These are phyloP conservation scores for Perizoma flavofasciatum DNA, from an alignment of 2,888 invertebrate species.

Conservation along the genomic window DNA sequence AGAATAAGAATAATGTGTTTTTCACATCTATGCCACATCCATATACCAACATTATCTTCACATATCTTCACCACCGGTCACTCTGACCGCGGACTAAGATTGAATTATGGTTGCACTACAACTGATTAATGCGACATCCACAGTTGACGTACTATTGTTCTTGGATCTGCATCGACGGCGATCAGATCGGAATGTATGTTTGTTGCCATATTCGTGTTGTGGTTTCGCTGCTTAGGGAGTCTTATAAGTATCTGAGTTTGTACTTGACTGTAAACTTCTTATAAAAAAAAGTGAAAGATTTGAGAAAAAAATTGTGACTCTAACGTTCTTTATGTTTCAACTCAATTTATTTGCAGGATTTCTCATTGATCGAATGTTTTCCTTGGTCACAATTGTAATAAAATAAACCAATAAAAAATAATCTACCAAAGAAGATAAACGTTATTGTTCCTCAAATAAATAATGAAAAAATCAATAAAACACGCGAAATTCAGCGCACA, in stretches of 20 bases:
- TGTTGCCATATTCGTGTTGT: slow-evolving; percentile 41
- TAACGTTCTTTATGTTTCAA: too few relatives aligned
- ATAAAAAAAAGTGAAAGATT: too few relatives aligned
- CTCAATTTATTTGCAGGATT: too few relatives aligned
- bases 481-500: slow-evolving; percentile 51
- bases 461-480: slow-evolving; percentile 63
- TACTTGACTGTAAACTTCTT: too few relatives aligned
- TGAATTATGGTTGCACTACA: slow-evolving; percentile 81
- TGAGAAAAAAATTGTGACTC: too few relatives aligned
- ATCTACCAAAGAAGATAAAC: slow-evolving; percentile 10
- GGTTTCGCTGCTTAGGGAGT: slow-evolving; percentile 25
- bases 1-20: neutral
- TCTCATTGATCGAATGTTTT: neutral
- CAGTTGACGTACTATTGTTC: slow-evolving; percentile 79
- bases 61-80: slow-evolving; percentile 63
- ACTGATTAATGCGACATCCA: slow-evolving; percentile 82
- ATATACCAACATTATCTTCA: slow-evolving; percentile 35
- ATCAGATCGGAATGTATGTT: slow-evolving; percentile 67
- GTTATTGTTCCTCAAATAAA: slow-evolving; percentile 37
- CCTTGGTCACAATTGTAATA: neutral
- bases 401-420: slow-evolving; percentile 17
- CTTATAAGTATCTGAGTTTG: slow-evolving; percentile 5
- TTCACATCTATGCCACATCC: slow-evolving; percentile 46
- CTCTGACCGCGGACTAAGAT: slow-evolving; percentile 65
- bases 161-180: slow-evolving; percentile 74